Evolutionary conservation across 2,797 vertebrate genomes (phyloP), one percentile per base, ranked within the genome.

Genomic region (Pyrocephalus nanus): DNA sequence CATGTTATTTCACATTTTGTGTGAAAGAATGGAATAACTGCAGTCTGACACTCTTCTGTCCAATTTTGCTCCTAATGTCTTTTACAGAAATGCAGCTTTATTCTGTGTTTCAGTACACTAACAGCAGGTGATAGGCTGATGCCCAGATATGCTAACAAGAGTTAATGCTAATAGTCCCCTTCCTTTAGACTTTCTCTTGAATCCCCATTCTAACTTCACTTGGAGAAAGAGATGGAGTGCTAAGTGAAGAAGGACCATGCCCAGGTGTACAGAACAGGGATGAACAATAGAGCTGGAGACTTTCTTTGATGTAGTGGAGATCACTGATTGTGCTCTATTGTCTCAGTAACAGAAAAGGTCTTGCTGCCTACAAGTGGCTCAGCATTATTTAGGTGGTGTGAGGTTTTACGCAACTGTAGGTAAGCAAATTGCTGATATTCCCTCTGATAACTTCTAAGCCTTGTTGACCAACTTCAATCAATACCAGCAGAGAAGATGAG

Each of bases 21-120:
- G 93, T 90, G 77, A 93, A 95, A 96, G 94, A 96, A 96, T 91
- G 93, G 92, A 82, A 92, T 74, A 96, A 94, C 80, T 90, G 88
- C 86, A 95, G 88, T 95, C 92, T 96, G 95, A 96, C 93, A 65
- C 71, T 93, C 88, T 87, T 96, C 80, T 90, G 71, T 90, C 65
- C 83, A 82, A 76, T 96, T 96, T 93, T 97, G 42, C 48, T 88
- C 38, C 77, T 90, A 64, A 92, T 61, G 45, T 29, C 67, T 84
- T 88, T 96, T 88, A 70, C 50, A 88, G 57, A 95, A 96, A 94
- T 75, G 57, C 27, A 91, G 78, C 30, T 86, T 93, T 93, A 58
- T 71, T 94, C 67, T 61, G 27, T 95, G 90, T 96, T 96, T 91
- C 84, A 77, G 60, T 79, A 90, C 84, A 79, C 21, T 81, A 94